Conservation (phyloP, 2,113 vertebrate species). For the Cairina moschata region DNA sequence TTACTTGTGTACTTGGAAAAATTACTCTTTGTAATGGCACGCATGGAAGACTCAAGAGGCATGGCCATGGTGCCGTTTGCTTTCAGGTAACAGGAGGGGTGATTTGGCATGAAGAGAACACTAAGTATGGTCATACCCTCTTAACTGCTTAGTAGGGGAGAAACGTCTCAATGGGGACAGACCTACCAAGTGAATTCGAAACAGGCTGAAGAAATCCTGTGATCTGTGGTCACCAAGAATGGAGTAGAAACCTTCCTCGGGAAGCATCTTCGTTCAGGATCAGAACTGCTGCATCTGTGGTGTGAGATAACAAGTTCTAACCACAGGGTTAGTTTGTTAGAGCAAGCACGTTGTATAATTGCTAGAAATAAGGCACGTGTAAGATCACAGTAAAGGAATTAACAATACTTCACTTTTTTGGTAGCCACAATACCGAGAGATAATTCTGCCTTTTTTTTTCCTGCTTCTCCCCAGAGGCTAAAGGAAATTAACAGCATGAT, state of each 20-base stretch:
- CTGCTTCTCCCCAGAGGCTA: conserved; percentile 76
- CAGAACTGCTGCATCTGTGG: accelerated
- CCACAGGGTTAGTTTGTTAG: too few species aligned
- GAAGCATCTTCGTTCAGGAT: background rate
- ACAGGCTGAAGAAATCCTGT: background rate
- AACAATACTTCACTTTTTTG: background rate
- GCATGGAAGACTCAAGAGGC: accelerated
- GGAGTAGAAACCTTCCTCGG: background rate
- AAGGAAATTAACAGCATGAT: conserved; percentile 97
- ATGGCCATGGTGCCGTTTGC: accelerated
- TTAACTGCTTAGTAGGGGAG: accelerated
- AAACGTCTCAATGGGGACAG: accelerated
- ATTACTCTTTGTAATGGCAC: background rate
- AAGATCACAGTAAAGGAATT: accelerated
- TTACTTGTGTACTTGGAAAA: background rate
- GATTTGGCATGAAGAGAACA: accelerated
- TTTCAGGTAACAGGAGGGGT: background rate
- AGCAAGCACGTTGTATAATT: too few species aligned
- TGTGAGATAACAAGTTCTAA: accelerated
- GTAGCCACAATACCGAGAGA: background rate
- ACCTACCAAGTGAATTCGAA: accelerated
- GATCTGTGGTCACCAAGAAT: accelerated
- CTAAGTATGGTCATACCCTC: accelerated
- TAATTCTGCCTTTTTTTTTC: background rate
- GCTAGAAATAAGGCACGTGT: background rate